Evolutionary conservation across 2,113 vertebrate genomes (phyloP).

Genomic region (Cinclus mexicanus): DNA sequence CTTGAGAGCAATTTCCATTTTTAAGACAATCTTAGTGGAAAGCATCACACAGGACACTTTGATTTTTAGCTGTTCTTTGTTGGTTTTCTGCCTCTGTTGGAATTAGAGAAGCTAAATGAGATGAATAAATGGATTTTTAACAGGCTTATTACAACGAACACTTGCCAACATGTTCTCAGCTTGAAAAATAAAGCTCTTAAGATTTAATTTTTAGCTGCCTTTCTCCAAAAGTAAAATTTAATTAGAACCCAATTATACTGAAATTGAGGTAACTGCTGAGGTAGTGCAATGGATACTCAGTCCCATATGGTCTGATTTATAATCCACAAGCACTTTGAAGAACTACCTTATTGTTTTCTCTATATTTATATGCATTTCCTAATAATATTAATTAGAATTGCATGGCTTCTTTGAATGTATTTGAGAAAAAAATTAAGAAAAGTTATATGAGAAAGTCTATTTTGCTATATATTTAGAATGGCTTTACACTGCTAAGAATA

Average conservation of each 20-base stretch:
- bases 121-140: constrained; percentile 42
- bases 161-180: constrained; percentile 5
- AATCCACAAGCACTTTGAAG: not conserved
- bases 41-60: not conserved
- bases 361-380: not conserved
- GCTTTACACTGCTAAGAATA: not conserved
- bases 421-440: not conserved
- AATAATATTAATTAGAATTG: not conserved
- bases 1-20: not conserved
- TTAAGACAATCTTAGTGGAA: not conserved
- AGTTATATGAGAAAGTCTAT: not conserved
- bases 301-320: not conserved
- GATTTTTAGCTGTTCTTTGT: not conserved
- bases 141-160: not conserved
- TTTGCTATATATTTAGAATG: not conserved
- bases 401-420: not conserved
- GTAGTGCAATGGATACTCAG: not conserved
- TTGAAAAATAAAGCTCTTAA: constrained; percentile 43
- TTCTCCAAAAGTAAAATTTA: constrained; percentile 32
- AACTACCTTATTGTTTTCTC: not conserved
- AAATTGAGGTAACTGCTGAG: constrained; percentile 32
- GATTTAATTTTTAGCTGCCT: constrained; percentile 24
- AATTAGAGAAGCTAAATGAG: not conserved
- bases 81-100: not conserved
- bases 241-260: constrained; percentile 18